Evolutionary conservation across 2,888 invertebrate species (phyloP), one percentile per base, ranked within the genome.

Genomic region (Andrena bicolor): DNA sequence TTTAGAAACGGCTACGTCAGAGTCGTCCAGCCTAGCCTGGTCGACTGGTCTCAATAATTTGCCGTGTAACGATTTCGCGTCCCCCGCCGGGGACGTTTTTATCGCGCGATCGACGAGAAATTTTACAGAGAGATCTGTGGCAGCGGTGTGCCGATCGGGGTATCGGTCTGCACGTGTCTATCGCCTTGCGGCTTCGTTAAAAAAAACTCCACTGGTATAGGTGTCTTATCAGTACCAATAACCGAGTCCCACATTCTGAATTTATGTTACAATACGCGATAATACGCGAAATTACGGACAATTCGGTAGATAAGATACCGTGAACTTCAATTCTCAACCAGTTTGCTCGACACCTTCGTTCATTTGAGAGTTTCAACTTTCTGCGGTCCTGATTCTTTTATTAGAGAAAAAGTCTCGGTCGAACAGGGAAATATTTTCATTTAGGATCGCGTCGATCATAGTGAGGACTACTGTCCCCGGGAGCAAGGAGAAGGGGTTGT

Each of bases 1-100:
- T 80, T 87, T 78, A 80, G 63, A 73, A 68, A 80, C 60, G 63
- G 53, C 64, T 60, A 85, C 85, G 83, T 86, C 77, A 76, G 77
- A 77, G 61, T 35, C 20, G 70, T 71, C 23, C 20, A 13, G 60
- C 48, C 23, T 53, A 64, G n/a, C 10, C 16, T 41, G 48, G 51
- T 28, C 64, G 64, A 78, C 49, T 66, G 80, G 58, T 56, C 65
- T 86, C 66, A 82, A 84, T 86, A 74, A 81, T 81, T 85, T 35
- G 72, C 53, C 65, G 20, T 53, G 65, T 74, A 85, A 76, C 76
- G 73, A 85, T 76, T 85, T 75, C 63, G 65, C 60, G 70, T 5
- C 26, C 8, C 58, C 61, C 53, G 60, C 30, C 32, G 30, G 56
- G 30, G 5, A 26, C 23, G 63, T 65, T 65, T 74, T 49, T 58